Evolutionary conservation across 2,113 vertebrate genomes (phyloP), one percentile per base, ranked within the genome.

Genomic region (Limanda limanda): DNA sequence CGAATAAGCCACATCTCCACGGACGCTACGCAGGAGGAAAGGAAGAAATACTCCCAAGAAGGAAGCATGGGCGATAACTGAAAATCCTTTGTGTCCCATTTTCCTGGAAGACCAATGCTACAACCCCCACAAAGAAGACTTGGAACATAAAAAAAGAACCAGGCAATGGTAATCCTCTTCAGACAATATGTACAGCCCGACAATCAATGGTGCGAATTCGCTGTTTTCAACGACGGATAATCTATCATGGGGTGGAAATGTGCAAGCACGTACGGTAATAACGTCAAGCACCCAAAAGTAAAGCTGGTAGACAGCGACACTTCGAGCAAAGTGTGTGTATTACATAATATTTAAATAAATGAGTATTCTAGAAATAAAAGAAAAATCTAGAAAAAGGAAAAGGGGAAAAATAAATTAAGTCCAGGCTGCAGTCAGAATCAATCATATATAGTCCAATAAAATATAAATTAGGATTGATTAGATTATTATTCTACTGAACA

Each of bases 1-100:
- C 58, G 92, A 92, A 73, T 93, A 94, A 47, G 59, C 47, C 42
- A 74, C 4, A 17, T 84, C 82, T 60, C 82, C 82, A 54, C 3
- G 7, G 4, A 14, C n/a, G 11, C 20, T 15, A 10, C 69, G 66
- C 12, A 74, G 21, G 25, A 74, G 21, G 25, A 9, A 31, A 4
- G 80, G 1, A 10, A 72, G 2, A 59, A 74, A 75, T 18, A 70
- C n/a, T 42, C 13, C 67, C 2, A 71, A 21, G 15, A 69, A 45
- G 24, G 21, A 12, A 31, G 67, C 23, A 17, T 71, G 48, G 52
- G 61, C 51, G 5, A 15, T 21, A 27, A 5, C 12, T 3, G 54
- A 61, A 35, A 17, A n/a, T 24, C 31, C 47, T 61, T 63, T 76
- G 37, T 27, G 2, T 45, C 51, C 73, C 86, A 88, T 85, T 45